Evolutionary conservation across 2,797 vertebrate genomes (phyloP), one percentile per base, ranked within the genome.

Genomic region (Limosa lapponica): DNA sequence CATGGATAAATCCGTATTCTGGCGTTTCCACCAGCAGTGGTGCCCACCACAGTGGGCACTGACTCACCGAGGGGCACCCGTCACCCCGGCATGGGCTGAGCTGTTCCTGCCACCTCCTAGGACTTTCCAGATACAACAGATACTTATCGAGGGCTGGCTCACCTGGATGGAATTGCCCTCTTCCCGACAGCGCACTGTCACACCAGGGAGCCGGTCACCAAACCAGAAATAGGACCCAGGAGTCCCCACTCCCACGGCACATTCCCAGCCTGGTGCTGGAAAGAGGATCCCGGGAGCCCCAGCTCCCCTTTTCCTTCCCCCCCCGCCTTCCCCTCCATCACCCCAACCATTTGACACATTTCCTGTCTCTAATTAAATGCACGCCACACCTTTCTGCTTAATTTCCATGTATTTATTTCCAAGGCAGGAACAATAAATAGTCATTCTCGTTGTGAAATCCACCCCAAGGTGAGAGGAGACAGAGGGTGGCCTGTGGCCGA

Each of bases 1-100:
- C 43, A 18, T 1, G 3, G 49, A 6, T 12, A 12, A n/a, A 34
- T 0, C 10, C 23, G 1, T 46, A 44, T 51, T 44, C 41, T 3
- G 1, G 25, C 0, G 0, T 37, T 49, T 24, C 43, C 41, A 30
- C 7, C 54, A 1, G 15, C 5, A 0, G 0, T 2, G 11, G 36
- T 28, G 57, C 65, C 1, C 46, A 1, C 1, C 2, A 1, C 2
- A 28, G 37, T 48, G 13, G 2, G n/a, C 3, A 0, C 11, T 27
- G 67, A 39, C 44, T 61, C 77, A 55, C 28, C 6, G 0, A 69
- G 77, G 54, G 67, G 19, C 61, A 65, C 36, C 3, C 0, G 24
- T 25, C 3, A 0, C n/a, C 32, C 41, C 5, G 3, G 13, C 39
- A 2, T 0, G 2, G 73, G 15, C 36, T 57, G 64, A 58, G 73